Conservation (phyloP, 1,140 invertebrate species). For the Gonatopus flavifemur region DNA sequence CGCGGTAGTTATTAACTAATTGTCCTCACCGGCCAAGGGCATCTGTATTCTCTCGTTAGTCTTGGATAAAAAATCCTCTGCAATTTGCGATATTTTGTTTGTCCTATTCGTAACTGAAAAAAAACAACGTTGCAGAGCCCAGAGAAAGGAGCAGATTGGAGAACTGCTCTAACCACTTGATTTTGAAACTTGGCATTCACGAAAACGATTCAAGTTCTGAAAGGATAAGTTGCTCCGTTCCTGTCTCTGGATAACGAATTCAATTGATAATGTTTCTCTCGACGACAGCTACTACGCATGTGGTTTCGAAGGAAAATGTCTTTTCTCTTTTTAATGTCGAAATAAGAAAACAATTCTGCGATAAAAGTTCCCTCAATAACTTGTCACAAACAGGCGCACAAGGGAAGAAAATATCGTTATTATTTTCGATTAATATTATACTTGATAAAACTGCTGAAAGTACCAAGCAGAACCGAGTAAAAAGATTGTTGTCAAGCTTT, state of each 20-base stretch:
- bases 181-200: neutral
- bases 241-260: neutral
- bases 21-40: constrained; percentile 32
- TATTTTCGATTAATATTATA: no score
- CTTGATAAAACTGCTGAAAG: no score
- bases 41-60: constrained; percentile 5
- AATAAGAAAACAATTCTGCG: no score
- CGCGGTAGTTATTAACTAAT: constrained; percentile 43
- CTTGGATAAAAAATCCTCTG: neutral
- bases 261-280: neutral
- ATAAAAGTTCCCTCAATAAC: no score
- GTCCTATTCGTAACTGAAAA: neutral
- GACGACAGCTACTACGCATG: no score
- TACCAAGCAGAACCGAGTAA: no score
- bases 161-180: constrained; percentile 7
- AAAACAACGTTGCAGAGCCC: constrained; percentile 12
- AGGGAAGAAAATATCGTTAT: no score
- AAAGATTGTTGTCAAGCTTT: no score
- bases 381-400: no score
- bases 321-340: no score
- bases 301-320: no score
- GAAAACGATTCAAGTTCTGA: neutral
- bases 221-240: neutral
- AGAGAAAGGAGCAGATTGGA: constrained; percentile 11
- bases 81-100: neutral